Evolutionary conservation across 53 echinoderm and acorn worm species (phyloP).

Genomic region (Arbacia lixula): DNA sequence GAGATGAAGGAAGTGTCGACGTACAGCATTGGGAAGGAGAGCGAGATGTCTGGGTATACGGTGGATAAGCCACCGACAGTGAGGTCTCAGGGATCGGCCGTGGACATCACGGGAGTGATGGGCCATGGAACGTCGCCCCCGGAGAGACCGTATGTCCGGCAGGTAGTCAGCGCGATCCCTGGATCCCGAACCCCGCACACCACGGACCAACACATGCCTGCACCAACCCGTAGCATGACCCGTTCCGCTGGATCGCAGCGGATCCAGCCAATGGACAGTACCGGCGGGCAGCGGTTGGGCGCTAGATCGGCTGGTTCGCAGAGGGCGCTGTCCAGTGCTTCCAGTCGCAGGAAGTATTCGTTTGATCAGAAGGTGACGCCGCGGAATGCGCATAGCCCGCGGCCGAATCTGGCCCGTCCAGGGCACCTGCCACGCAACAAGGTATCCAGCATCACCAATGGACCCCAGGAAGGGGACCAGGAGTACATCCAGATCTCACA

Average conservation of each 20-base stretch:
- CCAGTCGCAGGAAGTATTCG: conserved; percentile 63
- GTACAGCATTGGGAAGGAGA: conserved; percentile 49
- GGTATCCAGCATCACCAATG: conserved; percentile 82
- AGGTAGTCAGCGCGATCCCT: conserved; percentile 66
- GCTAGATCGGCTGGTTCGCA: conserved; percentile 68
- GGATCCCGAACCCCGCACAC: conserved; percentile 31
- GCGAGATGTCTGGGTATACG: conserved; percentile 54
- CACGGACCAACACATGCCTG: conserved; percentile 47
- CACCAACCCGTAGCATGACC: conserved; percentile 25
- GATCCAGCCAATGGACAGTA: conserved; percentile 8
- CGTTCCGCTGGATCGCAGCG: conserved; percentile 43
- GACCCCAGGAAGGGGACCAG: conserved; percentile 75
- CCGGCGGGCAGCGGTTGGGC: conserved; percentile 1
- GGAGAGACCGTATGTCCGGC: conserved; percentile 45
- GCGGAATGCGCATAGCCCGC: conserved; percentile 67
- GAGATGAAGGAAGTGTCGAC: conserved; percentile 40
- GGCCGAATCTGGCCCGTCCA: conserved; percentile 73
- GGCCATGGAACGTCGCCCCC: conserved; percentile 9
- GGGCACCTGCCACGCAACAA: conserved; percentile 84
- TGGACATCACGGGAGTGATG: background rate
- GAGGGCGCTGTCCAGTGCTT: conserved; percentile 74
- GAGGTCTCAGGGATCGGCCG: conserved; percentile 5
- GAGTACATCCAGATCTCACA: conserved; percentile 93
- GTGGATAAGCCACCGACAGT: conserved; percentile 62
- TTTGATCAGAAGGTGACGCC: conserved; percentile 78